phyloP scores from a whole-genome alignment of 2,888 invertebrate genomes.

The Amblyjoppa proteus region DNA sequence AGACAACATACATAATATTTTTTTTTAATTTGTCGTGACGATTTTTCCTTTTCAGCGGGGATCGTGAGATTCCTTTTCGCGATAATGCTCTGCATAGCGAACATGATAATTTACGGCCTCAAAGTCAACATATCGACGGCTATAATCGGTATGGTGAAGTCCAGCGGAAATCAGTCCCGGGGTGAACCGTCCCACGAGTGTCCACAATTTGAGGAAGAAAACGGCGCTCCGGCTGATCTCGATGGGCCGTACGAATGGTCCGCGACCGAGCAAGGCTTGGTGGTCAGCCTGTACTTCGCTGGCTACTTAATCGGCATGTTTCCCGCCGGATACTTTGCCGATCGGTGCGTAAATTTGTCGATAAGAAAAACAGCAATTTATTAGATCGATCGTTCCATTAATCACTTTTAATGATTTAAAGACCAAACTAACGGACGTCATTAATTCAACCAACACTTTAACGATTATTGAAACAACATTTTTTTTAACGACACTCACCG shows the following conservation, averaged over 20 bases:
- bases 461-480: too few species aligned
- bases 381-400: neutral
- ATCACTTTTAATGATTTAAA: neutral
- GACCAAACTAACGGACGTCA: neutral
- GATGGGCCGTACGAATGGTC: slow-evolving; percentile 82
- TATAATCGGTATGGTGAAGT: slow-evolving; percentile 82
- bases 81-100: slow-evolving; percentile 82
- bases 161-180: slow-evolving; percentile 26
- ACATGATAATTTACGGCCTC: slow-evolving; percentile 83
- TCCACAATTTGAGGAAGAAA: slow-evolving; percentile 70
- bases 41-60: slow-evolving; percentile 69
- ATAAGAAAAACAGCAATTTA: neutral
- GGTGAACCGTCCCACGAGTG: slow-evolving; percentile 71
- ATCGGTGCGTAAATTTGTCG: slow-evolving; percentile 77
- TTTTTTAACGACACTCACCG: too few species aligned
- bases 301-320: slow-evolving; percentile 83
- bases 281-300: slow-evolving; percentile 82
- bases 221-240: slow-evolving; percentile 65
- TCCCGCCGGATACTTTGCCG: slow-evolving; percentile 82
- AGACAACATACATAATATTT: neutral
- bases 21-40: neutral
- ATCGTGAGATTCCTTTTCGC: slow-evolving; percentile 80
- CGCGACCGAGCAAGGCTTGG: slow-evolving; percentile 78
- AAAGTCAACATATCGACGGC: slow-evolving; percentile 82
- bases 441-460: too few species aligned